Conservation (phyloP, 1,140 invertebrate genomes). For the Cecropterus lyciades region DNA sequence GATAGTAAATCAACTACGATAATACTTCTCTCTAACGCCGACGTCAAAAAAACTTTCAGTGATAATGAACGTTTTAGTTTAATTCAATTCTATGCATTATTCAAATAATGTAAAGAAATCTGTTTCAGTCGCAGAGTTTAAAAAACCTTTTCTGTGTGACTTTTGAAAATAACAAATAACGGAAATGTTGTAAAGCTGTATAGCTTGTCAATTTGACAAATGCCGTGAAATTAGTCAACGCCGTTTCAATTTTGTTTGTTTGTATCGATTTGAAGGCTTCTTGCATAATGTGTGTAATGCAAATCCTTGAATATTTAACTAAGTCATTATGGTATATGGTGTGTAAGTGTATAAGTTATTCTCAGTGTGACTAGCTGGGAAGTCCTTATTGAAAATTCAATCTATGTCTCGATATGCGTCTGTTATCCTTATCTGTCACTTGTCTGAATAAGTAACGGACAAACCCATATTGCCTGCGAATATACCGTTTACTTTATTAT, state of each 20-base stretch:
- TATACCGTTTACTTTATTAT: conserved; percentile 77
- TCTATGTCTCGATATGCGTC: conserved; percentile 63
- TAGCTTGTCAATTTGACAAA: not conserved
- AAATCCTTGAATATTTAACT: conserved; percentile 30
- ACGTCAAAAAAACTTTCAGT: no score
- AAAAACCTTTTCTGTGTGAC: no score
- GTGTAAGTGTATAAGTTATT: conserved; percentile 32
- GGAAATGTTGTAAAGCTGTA: conserved; percentile 4
- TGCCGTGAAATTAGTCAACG: conserved; percentile 6
- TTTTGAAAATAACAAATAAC: conserved; percentile 5
- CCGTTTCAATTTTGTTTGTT: conserved; percentile 21
- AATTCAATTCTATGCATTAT: no score
- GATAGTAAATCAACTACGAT: no score
- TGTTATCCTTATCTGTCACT: conserved; percentile 73
- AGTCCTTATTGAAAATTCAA: conserved; percentile 65
- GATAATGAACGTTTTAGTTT: no score
- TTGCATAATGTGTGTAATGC: conserved; percentile 2
- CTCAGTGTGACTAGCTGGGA: conserved; percentile 32
- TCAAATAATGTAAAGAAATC: no score
- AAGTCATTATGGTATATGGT: conserved; percentile 18
- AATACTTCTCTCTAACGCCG: no score
- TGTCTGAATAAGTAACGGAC: conserved; percentile 72
- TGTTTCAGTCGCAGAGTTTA: no score
- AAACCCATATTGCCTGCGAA: conserved; percentile 65
- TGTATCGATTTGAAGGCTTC: conserved; percentile 17